Base-by-base conservation (phyloP, 2,113 vertebrate species). In the Phodopus roborovskii region DNA sequence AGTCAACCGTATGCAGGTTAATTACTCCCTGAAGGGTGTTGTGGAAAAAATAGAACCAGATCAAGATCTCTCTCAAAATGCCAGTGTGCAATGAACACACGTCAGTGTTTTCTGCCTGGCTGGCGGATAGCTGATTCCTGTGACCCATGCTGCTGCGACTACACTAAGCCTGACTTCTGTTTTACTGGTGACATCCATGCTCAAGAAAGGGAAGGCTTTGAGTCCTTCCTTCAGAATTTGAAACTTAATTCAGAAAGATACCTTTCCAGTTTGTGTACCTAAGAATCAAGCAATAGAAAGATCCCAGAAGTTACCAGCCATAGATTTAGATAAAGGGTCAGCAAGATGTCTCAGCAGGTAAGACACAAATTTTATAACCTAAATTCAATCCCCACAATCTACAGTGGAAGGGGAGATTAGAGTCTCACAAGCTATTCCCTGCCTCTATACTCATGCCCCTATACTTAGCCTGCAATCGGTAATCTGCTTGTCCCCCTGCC, bases 1-100 rank as follows among this genome's bases (percentile, higher is more conserved):
- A 73, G 98, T 99, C 62, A 98, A 98, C 94, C 99, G 98, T 97
- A 98, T 99, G 88, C 99, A 99, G 94, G 98, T 99, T 94, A 99
- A 99, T 98, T 99, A 99, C 33, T 99, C 99, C 28, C 97, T 99
- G 42, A 99, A 99, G 93, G 99, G 99, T 78, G 99, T 99, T 0
- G 99, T 99, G 97, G 99, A 99, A 98, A 83, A 99, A 99, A 97
- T 99, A 99, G 96, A 99, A 99, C 98, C 99, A 99, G 97, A 99
- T 99, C 95, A 99, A 99, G 90, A 97, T 99, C 48, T 97, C 98
- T 94, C 99, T 99, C 0, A 99, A 99, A 97, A 99, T 99, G 98
- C 99, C 98, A 0, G 97, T 98, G 75, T 99, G 99, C 96, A 99
- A 98, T 95, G 98, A 98, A 68, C 99, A 99, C 98, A 98, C 39